Conservation (phyloP, 2,113 vertebrate genomes). For the Aldabrachelys gigantea region DNA sequence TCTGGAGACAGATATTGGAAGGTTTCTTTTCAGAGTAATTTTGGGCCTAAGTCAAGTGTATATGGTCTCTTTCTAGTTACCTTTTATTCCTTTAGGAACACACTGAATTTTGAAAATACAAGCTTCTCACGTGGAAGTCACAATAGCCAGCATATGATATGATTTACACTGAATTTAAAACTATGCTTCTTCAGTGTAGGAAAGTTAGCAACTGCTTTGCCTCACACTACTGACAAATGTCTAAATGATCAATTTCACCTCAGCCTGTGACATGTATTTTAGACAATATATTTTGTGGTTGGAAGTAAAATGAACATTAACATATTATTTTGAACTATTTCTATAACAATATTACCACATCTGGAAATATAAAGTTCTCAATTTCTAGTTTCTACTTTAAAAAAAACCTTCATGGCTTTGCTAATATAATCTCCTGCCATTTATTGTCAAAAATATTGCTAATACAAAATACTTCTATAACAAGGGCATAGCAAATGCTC, state of each 20-base stretch:
- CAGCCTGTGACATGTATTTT: not conserved
- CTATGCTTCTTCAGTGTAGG: not conserved
- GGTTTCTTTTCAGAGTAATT: not conserved
- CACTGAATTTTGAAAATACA: not conserved
- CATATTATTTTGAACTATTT: not conserved
- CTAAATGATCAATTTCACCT: not conserved
- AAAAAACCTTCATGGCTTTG: not conserved
- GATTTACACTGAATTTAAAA: not conserved
- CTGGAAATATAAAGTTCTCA: not conserved
- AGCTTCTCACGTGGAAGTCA: not conserved
- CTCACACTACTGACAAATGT: not conserved
- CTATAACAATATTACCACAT: not conserved
- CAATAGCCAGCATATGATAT: not conserved
- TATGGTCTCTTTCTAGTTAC: not conserved
- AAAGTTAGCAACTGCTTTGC: not conserved
- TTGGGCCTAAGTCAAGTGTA: not conserved
- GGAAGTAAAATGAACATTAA: not conserved
- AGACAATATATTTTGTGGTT: not conserved
- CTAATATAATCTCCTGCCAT: not conserved
- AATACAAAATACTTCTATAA: accelerated
- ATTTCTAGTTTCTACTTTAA: not conserved
- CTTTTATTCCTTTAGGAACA: not conserved
- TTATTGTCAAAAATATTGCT: not conserved
- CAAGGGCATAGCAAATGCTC: not conserved
- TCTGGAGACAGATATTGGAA: not conserved